Evolutionary conservation across 2,888 invertebrate genomes (phyloP).

Genomic region (Punctoribates punctum): DNA sequence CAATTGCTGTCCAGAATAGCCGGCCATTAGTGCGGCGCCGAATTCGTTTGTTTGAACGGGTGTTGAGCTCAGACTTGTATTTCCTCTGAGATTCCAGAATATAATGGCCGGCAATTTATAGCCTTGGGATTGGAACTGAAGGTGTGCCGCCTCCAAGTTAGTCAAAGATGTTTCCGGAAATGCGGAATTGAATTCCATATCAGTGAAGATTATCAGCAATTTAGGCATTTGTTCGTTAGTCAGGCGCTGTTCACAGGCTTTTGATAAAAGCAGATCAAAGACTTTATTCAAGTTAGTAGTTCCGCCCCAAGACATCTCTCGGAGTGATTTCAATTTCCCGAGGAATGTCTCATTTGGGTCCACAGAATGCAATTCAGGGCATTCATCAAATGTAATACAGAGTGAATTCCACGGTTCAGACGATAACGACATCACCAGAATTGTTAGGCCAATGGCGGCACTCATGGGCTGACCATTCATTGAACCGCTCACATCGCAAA

Average conservation of each 20-base stretch:
- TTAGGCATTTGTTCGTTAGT: constrained; percentile 29
- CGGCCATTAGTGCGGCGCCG: constrained; percentile 29
- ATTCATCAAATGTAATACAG: constrained; percentile 30
- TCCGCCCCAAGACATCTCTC: background rate
- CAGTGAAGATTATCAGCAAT: constrained; percentile 36
- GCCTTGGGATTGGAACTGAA: constrained; percentile 14
- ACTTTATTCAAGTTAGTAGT: constrained; percentile 29
- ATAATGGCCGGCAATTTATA: constrained; percentile 29
- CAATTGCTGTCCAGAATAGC: constrained; percentile 38
- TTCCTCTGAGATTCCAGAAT: constrained; percentile 37
- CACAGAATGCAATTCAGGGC: background rate
- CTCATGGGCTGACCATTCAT: constrained; percentile 26
- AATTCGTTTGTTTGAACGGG: constrained; percentile 30
- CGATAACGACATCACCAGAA: constrained; percentile 26
- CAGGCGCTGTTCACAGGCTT: constrained; percentile 16
- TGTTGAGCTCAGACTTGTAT: constrained; percentile 23
- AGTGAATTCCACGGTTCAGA: constrained; percentile 16
- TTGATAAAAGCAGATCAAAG: constrained; percentile 18
- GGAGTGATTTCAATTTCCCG: background rate
- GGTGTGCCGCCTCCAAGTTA: constrained; percentile 19
- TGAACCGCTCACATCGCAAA: constrained; percentile 39
- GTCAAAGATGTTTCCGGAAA: constrained; percentile 17
- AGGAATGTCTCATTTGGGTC: background rate
- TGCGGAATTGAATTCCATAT: constrained; percentile 38
- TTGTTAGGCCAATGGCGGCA: constrained; percentile 36